Evolutionary conservation across 2,888 invertebrate genomes (phyloP).

Genomic region (Brenthis daphne): DNA sequence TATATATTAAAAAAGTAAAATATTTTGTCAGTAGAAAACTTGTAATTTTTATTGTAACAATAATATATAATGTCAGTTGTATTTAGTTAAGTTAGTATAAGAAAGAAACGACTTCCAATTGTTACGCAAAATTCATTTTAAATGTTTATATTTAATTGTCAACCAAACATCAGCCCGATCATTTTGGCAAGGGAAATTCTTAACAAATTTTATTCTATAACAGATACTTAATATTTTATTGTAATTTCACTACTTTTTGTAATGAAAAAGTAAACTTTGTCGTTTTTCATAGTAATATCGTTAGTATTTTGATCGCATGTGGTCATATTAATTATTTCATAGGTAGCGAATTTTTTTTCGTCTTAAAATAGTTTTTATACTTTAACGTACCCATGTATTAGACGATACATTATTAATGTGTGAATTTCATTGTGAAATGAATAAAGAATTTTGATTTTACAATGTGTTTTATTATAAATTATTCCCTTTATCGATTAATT

Average conservation of each 20-base stretch:
- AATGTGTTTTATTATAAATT: constrained; percentile 29
- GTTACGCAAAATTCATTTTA: not conserved
- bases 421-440: constrained; percentile 51
- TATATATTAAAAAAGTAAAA: not conserved
- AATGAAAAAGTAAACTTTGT: not conserved
- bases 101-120: not conserved
- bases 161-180: not conserved
- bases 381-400: constrained; percentile 56
- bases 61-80: constrained; percentile 10
- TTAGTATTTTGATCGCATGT: constrained; percentile 22
- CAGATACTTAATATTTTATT: too few species aligned
- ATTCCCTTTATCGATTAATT: not conserved
- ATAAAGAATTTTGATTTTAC: constrained; percentile 54
- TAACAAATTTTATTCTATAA: too few species aligned
- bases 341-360: constrained; percentile 32
- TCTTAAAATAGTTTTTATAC: constrained; percentile 38
- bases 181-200: too few species aligned
- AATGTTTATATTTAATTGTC: not conserved
- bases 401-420: constrained; percentile 58
- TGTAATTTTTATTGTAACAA: not conserved
- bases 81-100: constrained; percentile 22
- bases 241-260: too few species aligned
- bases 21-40: not conserved
- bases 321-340: constrained; percentile 26
- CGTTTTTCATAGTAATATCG: constrained; percentile 5